A percentile compares a stretch with the other conserved stretches of the same genome.
Conservation (phyloP, 2,797 vertebrate species). For the Carduelis carduelis region DNA sequence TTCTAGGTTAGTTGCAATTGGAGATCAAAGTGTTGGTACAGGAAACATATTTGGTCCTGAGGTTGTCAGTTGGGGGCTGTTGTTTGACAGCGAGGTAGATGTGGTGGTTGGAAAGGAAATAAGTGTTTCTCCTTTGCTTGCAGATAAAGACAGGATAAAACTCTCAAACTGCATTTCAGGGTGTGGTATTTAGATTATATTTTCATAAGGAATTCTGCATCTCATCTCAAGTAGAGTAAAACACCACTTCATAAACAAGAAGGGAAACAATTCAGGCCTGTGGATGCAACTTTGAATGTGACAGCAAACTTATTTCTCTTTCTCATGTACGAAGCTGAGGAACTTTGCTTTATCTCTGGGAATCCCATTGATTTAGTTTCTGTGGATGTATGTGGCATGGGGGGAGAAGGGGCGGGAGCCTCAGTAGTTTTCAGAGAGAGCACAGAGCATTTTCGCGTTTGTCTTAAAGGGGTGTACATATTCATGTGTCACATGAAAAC, state of each 20-base stretch:
- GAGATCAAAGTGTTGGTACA: slow-evolving; percentile 67
- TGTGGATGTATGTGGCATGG: background rate
- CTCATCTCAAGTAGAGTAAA: background rate
- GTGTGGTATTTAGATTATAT: background rate
- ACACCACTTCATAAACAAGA: background rate
- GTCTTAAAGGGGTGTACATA: background rate
- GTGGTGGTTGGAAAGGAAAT: background rate
- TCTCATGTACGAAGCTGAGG: background rate
- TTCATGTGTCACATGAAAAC: background rate
- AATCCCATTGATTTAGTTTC: background rate
- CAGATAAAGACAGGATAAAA: background rate
- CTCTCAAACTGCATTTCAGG: background rate
- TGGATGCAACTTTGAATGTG: background rate
- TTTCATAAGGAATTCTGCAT: background rate
- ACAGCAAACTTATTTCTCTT: background rate
- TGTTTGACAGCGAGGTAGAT: background rate
- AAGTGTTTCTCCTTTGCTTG: background rate
- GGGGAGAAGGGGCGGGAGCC: background rate
- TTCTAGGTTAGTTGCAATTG: slow-evolving; percentile 67
- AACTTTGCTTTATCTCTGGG: background rate
- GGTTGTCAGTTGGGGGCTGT: slow-evolving; percentile 35
- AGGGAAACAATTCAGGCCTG: background rate
- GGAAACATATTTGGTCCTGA: slow-evolving; percentile 58
- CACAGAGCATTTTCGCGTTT: background rate
- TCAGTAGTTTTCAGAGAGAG: background rate